Evolutionary conservation across 2,113 vertebrate genomes (phyloP).

Genomic region (Phaethornis superciliosus): DNA sequence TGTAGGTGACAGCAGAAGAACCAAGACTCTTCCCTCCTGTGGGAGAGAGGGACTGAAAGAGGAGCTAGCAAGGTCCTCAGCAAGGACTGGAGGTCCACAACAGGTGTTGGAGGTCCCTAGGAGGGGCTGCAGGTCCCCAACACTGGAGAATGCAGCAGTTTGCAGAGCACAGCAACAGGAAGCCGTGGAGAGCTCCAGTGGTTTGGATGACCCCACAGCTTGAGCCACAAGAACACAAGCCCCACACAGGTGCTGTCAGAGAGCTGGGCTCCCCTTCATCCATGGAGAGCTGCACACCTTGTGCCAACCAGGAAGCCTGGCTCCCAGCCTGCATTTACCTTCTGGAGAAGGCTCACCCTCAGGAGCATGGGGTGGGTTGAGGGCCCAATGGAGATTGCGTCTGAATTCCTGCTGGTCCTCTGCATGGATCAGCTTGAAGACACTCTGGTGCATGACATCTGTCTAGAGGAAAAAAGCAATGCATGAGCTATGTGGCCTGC

Average conservation of each 20-base stretch:
- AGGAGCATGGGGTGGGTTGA: constrained; percentile 41
- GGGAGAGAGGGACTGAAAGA: neutral
- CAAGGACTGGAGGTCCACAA: neutral
- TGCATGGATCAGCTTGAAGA: constrained; percentile 83
- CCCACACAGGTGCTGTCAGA: fast-evolving
- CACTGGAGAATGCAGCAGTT: too few species aligned
- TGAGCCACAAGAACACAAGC: fast-evolving
- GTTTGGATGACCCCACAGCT: neutral
- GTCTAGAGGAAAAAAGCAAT: constrained; percentile 58
- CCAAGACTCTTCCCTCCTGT: neutral
- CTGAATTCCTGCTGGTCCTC: constrained; percentile 84
- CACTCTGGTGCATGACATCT: constrained; percentile 84
- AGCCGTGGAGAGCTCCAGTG: fast-evolving
- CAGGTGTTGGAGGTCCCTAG: neutral
- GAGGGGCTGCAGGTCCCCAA: neutral
- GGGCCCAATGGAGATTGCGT: constrained; percentile 82
- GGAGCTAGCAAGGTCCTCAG: neutral
- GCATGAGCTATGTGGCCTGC: neutral
- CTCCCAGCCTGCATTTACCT: neutral
- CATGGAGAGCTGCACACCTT: fast-evolving
- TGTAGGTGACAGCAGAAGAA: constrained; percentile 26
- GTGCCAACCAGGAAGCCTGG: neutral
- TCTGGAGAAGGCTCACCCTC: neutral
- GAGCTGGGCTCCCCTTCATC: fast-evolving
- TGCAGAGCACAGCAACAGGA: neutral